Evolutionary conservation across 64 coral and sea anemone genomes (phyloP).

Genomic region (Stichodactyla mertensii): DNA sequence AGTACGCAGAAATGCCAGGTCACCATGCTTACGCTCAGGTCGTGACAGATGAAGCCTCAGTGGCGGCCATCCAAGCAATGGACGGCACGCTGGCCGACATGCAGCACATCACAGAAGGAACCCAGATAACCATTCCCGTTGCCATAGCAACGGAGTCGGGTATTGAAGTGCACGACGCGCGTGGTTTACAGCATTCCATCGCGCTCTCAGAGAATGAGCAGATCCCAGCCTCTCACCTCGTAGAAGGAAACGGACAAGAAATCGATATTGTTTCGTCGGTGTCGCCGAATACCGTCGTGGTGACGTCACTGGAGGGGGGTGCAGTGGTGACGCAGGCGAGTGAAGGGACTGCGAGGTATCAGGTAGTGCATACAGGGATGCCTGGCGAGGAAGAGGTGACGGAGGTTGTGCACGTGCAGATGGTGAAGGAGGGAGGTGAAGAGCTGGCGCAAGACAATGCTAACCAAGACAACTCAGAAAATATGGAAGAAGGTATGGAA

Average conservation of each 20-base stretch:
- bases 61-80: constrained; percentile 94
- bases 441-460: not conserved
- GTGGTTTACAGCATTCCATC: constrained; percentile 63
- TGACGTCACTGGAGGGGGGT: constrained; percentile 74
- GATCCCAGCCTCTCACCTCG: constrained; percentile 51
- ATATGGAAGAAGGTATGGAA: not conserved
- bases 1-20: constrained; percentile 72
- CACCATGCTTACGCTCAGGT: constrained; percentile 77
- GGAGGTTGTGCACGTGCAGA: constrained; percentile 49
- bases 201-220: constrained; percentile 60
- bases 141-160: constrained; percentile 95
- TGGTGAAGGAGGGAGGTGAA: constrained; percentile 21
- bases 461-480: not conserved
- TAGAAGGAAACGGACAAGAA: constrained; percentile 49
- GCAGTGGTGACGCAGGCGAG: constrained; percentile 43
- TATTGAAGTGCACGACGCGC: constrained; percentile 64
- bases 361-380: constrained; percentile 28
- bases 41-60: constrained; percentile 87
- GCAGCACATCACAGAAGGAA: constrained; percentile 77
- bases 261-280: constrained; percentile 49
- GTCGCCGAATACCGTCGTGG: constrained; percentile 74
- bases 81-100: constrained; percentile 84
- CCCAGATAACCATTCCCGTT: constrained; percentile 86
- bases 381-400: constrained; percentile 41
- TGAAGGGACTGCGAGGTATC: constrained; percentile 45